Percentiles rank a stretch among this genome's conserved stretches.
Evolutionary conservation across 64 coral and sea anemone species (phyloP).

Genomic region (Platygyra sinensis): DNA sequence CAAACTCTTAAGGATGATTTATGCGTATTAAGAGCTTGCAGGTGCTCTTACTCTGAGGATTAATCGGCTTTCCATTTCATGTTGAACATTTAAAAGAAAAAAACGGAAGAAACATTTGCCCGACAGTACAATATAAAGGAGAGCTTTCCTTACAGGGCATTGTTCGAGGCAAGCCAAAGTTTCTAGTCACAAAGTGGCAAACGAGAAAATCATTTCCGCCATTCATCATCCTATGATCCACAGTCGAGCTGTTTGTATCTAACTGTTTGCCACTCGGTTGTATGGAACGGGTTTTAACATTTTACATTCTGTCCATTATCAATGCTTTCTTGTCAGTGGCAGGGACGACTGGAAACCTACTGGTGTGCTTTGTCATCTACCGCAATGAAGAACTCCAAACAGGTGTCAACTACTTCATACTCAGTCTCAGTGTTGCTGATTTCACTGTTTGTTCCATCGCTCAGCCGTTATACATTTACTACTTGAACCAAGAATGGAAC

Average conservation of each 20-base stretch:
- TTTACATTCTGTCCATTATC: slow-evolving; percentile 36
- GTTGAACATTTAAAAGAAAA: background rate
- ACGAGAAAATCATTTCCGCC: too few relatives aligned
- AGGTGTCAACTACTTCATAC: slow-evolving; percentile 84
- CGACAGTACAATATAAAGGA: too few relatives aligned
- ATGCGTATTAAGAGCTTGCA: slow-evolving; percentile 15
- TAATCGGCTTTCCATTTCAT: background rate
- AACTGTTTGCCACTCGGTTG: background rate
- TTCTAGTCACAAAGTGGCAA: too few relatives aligned
- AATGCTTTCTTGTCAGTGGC: slow-evolving; percentile 75
- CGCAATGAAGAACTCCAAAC: slow-evolving; percentile 74
- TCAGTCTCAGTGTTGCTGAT: slow-evolving; percentile 86
- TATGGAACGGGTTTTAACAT: background rate
- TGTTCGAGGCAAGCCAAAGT: too few relatives aligned
- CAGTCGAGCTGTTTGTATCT: background rate
- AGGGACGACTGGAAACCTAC: slow-evolving; percentile 84
- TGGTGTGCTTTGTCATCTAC: slow-evolving; percentile 79
- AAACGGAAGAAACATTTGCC: too few relatives aligned
- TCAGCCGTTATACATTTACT: slow-evolving; percentile 88
- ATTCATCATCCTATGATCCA: too few relatives aligned
- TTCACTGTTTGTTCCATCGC: slow-evolving; percentile 81
- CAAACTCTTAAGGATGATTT: slow-evolving; percentile 4
- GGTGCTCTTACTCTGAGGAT: background rate
- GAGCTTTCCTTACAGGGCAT: too few relatives aligned
- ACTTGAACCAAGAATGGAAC: slow-evolving; percentile 54